These are phyloP conservation scores for Alethe castanea DNA, from an alignment of 2,113 vertebrate species.

Conservation along the genomic window DNA sequence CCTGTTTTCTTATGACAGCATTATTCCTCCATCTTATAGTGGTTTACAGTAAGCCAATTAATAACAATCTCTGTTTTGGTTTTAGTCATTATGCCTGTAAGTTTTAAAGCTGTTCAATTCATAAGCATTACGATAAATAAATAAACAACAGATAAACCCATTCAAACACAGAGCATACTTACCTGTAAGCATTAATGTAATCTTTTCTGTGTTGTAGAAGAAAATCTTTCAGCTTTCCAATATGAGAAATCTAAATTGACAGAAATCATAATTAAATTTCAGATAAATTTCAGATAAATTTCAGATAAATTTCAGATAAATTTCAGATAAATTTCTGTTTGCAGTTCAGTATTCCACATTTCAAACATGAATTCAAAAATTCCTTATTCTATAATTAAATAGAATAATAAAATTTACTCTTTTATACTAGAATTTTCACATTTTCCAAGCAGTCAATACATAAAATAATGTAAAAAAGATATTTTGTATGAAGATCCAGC, in stretches of 20 bases:
- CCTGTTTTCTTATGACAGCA: background rate
- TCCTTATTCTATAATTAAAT: background rate
- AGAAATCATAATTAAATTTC: background rate
- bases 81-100: background rate
- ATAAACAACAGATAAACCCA: background rate
- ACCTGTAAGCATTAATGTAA: conserved; percentile 94
- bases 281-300: background rate
- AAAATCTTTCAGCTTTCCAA: conserved; percentile 96
- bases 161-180: background rate
- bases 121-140: background rate
- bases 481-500: background rate
- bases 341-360: background rate
- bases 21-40: background rate
- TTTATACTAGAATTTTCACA: background rate
- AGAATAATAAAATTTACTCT: background rate
- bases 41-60: background rate
- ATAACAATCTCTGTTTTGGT: background rate
- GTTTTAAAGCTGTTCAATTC: background rate
- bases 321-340: background rate
- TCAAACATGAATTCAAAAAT: background rate
- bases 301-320: background rate
- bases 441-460: background rate
- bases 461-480: background rate
- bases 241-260: conserved; percentile 86
- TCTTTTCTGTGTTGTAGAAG: conserved; percentile 95